These are phyloP conservation scores for Thalassophryne amazonica DNA, from an alignment of 2,797 vertebrate species.

Conservation along the genomic window DNA sequence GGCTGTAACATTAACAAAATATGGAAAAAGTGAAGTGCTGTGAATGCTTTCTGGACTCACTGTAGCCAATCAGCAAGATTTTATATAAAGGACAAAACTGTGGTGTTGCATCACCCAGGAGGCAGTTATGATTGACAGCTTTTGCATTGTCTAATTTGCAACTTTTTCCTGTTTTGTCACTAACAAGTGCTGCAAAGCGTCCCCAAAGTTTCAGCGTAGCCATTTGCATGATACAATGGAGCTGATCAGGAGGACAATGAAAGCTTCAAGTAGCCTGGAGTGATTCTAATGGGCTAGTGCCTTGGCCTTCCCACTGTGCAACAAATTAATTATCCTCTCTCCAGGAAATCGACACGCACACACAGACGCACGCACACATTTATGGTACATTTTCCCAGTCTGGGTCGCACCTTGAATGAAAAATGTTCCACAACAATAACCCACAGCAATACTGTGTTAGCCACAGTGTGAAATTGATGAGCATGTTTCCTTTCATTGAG, in stretches of 20 bases:
- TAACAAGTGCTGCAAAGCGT: slow-evolving; percentile 41
- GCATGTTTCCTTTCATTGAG: slow-evolving; percentile 76
- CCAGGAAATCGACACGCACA: slow-evolving; percentile 53
- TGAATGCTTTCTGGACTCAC: too few species aligned
- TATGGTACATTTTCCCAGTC: slow-evolving; percentile 51
- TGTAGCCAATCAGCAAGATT: too few species aligned
- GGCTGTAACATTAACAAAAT: too few species aligned
- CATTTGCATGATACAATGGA: slow-evolving; percentile 54
- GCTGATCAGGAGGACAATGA: slow-evolving; percentile 57
- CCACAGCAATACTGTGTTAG: slow-evolving; percentile 76
- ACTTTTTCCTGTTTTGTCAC: slow-evolving; percentile 18
- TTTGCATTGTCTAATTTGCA: slow-evolving; percentile 12
- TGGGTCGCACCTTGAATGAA: slow-evolving; percentile 72
- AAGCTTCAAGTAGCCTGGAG: slow-evolving; percentile 61
- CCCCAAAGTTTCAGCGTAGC: slow-evolving; percentile 28
- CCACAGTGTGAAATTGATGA: slow-evolving; percentile 78
- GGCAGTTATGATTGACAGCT: slow-evolving; percentile 5
- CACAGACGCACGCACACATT: slow-evolving; percentile 16
- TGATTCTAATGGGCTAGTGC: slow-evolving; percentile 69
- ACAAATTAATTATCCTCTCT: slow-evolving; percentile 76
- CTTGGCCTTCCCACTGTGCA: slow-evolving; percentile 61
- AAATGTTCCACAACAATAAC: slow-evolving; percentile 75
- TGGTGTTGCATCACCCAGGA: too few species aligned
- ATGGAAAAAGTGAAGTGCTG: too few species aligned
- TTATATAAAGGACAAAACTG: too few species aligned